A percentile compares a stretch with the other conserved stretches of the same genome.
Evolutionary conservation across 1,140 invertebrate species (phyloP).

Genomic region (Fopius arisanus): DNA sequence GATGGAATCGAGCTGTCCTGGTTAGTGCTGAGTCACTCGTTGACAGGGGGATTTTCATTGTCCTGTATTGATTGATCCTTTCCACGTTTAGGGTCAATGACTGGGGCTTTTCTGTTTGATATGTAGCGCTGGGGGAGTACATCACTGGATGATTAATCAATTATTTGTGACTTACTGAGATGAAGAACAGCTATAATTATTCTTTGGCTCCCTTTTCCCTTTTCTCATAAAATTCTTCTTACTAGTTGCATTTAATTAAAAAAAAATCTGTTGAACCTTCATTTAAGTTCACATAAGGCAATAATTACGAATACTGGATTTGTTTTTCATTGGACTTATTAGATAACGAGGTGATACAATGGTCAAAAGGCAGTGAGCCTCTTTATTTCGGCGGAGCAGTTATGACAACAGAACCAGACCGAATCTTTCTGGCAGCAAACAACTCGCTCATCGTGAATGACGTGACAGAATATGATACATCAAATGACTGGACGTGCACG

Average conservation of each 20-base stretch:
- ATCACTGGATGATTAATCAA: background rate
- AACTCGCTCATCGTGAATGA: slow-evolving; percentile 44
- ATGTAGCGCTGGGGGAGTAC: background rate
- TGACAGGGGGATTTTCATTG: slow-evolving; percentile 1
- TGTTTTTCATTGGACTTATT: slow-evolving; percentile 17
- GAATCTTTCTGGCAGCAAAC: slow-evolving; percentile 14
- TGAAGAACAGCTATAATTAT: background rate
- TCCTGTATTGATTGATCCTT: background rate
- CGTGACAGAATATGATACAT: slow-evolving; percentile 34
- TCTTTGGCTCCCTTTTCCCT: too few species aligned
- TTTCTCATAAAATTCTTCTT: background rate
- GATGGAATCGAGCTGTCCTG: background rate
- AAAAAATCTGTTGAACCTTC: background rate
- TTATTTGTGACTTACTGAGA: background rate
- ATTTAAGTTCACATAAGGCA: too few species aligned
- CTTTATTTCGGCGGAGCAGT: slow-evolving; percentile 32
- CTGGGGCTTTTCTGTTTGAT: background rate
- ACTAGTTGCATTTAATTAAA: too few species aligned
- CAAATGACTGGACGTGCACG: slow-evolving; percentile 43
- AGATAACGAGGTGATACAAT: slow-evolving; percentile 38
- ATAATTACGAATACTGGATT: background rate
- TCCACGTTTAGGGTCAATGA: background rate
- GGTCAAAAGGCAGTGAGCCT: slow-evolving; percentile 38
- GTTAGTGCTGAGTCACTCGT: slow-evolving; percentile 20
- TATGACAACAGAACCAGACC: slow-evolving; percentile 20